A percentile compares a stretch with the other conserved stretches of the same genome.
phyloP scores from a whole-genome alignment of 2,797 vertebrate species.

The Phylloscopus collybita region DNA sequence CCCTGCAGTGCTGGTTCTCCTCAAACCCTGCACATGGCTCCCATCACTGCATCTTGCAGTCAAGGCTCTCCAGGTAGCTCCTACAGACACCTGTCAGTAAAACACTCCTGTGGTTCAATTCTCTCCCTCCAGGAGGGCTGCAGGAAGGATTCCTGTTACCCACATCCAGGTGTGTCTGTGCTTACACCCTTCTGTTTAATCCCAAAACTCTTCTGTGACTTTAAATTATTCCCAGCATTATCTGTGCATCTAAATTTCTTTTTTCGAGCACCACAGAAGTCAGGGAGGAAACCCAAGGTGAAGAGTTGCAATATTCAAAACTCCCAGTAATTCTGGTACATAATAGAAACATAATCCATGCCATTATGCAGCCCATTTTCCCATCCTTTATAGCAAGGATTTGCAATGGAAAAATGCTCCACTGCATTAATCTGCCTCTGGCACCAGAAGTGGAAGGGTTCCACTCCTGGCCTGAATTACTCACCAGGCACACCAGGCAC shows the following conservation, averaged over 20 bases:
- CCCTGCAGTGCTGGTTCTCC: background rate
- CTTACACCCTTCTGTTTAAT: background rate
- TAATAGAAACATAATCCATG: conserved; percentile 15
- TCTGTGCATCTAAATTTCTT: rapidly evolving
- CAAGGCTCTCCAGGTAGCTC: background rate
- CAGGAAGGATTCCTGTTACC: background rate
- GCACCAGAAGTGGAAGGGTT: background rate
- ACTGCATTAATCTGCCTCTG: conserved; percentile 4
- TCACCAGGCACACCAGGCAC: background rate
- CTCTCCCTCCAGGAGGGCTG: background rate
- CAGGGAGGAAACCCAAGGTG: background rate
- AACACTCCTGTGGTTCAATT: rapidly evolving
- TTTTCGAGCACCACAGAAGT: background rate
- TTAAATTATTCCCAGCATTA: background rate
- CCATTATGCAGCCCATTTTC: background rate
- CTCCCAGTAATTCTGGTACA: background rate
- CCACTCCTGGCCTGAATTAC: background rate
- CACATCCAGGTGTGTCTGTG: background rate
- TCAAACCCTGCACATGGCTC: rapidly evolving
- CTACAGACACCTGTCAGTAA: background rate
- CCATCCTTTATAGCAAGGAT: background rate
- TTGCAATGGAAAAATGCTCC: conserved; percentile 5
- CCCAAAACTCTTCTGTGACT: background rate
- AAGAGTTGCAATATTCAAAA: background rate
- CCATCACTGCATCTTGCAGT: rapidly evolving